Evolutionary conservation across 2,888 invertebrate genomes (phyloP), one percentile per base, ranked within the genome.

Genomic region (Pinctada fucata): DNA sequence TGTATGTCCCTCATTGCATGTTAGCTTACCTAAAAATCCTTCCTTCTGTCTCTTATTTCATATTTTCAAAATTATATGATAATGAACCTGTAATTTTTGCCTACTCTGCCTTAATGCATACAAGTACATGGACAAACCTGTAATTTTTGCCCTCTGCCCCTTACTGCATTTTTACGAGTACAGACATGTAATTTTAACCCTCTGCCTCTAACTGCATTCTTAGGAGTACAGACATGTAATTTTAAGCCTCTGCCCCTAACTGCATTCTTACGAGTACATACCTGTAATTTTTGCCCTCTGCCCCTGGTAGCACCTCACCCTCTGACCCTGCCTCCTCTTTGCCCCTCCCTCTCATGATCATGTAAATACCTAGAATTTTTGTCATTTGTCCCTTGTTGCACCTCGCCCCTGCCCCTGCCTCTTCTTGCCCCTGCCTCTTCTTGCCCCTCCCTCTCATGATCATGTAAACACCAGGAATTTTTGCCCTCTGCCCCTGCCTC

Each of bases 231-330:
- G 31, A 0, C 31, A 31, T 31, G 31, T 31, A 31, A 31, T 31
- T 31, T 1, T 31, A 31, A 1, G 0, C 31, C 1, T 31, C 31
- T 31, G 31, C 31, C 31, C 31, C 31, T 31, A 31, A 31, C 31
- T 31, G 31, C 31, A 31, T 31, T 31, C 31, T 31, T 31, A 31
- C 31, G 31, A 31, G 31, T 31, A 31, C 31, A 31, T 31, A 31
- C 31, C 31, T 31, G 31, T 31, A 49, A 52, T 77, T 51, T 58
- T 58, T 72, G n/a, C 31, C 31, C 31, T 31, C 1, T 31, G 31
- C 31, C 31, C 31, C 31, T 31, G 31, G 8, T 13, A 10, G 58
- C 58, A 79, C 85, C 81, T 82, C 82, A 31, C 52, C 79, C 79
- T 48, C 78, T 79, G 1, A 74, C 79, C 63, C 68, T 69, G 5